A percentile compares a stretch with the other conserved stretches of the same genome.
These are phyloP conservation scores for Perca flavescens DNA, from an alignment of 2,113 vertebrate genomes.

Conservation along the genomic window DNA sequence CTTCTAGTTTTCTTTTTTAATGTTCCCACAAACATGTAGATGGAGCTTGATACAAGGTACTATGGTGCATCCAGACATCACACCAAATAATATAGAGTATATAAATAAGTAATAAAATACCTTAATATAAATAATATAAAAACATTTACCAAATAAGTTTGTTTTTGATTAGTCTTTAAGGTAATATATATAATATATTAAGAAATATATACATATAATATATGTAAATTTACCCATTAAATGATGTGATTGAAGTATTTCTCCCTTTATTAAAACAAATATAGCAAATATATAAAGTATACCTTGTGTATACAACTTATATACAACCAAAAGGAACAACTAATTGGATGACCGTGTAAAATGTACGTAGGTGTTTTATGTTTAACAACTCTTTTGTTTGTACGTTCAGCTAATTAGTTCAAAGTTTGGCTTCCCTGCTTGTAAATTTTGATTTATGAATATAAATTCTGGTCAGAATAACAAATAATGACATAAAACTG, in stretches of 20 bases:
- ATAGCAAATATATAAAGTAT: neutral
- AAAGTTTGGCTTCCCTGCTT: neutral
- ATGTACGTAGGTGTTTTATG: too few species aligned
- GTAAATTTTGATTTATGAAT: neutral
- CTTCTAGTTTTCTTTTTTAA: neutral
- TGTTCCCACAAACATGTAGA: neutral
- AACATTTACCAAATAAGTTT: neutral
- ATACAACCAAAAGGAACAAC: too few species aligned
- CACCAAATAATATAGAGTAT: too few species aligned
- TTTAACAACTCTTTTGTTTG: too few species aligned
- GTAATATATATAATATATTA: too few species aligned
- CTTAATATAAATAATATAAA: neutral
- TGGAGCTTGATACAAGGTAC: neutral
- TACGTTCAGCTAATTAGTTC: too few species aligned
- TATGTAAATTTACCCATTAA: neutral
- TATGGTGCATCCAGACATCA: neutral
- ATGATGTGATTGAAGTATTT: neutral
- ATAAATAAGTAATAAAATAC: neutral
- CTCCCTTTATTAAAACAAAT: neutral
- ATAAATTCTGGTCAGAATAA: neutral
- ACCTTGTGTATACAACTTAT: neutral
- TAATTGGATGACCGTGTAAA: too few species aligned
- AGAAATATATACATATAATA: neutral
- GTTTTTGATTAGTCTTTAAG: neutral
- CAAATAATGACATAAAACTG: neutral